Evolutionary conservation across 2,113 vertebrate genomes (phyloP).

Genomic region (Larimichthys polyactis): DNA sequence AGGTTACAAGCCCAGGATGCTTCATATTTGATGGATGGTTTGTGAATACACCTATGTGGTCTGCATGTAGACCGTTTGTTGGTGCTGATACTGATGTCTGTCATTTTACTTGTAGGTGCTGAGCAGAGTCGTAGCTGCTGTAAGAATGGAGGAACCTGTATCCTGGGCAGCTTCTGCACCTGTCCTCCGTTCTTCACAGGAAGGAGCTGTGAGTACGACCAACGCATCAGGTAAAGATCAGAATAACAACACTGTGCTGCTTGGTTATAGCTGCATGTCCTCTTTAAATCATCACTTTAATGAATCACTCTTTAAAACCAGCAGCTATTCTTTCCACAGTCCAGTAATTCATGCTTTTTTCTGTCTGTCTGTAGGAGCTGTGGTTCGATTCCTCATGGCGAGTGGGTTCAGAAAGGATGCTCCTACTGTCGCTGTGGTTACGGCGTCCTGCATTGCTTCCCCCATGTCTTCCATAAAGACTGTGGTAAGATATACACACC

Average conservation of each 20-base stretch:
- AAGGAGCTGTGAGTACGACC: slow-evolving; percentile 80
- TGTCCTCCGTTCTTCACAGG: slow-evolving; percentile 80
- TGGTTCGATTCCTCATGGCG: slow-evolving; percentile 66
- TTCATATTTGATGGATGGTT: too few species aligned
- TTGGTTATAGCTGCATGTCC: neutral
- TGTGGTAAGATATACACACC: slow-evolving; percentile 73
- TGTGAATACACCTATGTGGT: neutral
- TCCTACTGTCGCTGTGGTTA: slow-evolving; percentile 79
- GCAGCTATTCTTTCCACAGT: neutral
- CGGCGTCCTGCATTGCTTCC: slow-evolving; percentile 80
- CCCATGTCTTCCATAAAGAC: slow-evolving; percentile 72
- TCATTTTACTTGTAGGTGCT: slow-evolving; percentile 59
- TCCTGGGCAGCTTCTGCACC: slow-evolving; percentile 83
- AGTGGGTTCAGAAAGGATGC: slow-evolving; percentile 80
- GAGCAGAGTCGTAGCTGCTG: slow-evolving; percentile 84
- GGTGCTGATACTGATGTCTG: neutral
- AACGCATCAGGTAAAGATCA: slow-evolving; percentile 65
- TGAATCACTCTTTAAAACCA: neutral
- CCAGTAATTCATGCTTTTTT: neutral
- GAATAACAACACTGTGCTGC: neutral
- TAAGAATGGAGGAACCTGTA: slow-evolving; percentile 83
- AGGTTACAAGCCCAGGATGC: neutral
- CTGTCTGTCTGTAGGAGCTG: slow-evolving; percentile 59
- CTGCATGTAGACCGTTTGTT: too few species aligned
- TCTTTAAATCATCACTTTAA: neutral